phyloP scores from a whole-genome alignment of 2,888 invertebrate species.

The Dasypolia templi region DNA sequence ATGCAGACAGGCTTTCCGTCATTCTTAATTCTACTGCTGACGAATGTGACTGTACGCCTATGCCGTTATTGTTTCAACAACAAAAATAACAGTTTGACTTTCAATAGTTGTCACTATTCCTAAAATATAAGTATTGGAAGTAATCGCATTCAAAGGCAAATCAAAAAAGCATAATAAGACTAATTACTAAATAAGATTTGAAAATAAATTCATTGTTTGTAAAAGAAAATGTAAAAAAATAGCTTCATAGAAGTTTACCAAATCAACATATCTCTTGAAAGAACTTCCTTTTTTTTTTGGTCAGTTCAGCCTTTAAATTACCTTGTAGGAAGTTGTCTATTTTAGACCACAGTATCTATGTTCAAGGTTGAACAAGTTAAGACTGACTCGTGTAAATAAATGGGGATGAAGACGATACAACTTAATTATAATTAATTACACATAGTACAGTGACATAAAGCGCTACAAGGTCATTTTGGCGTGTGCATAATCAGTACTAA shows the following conservation, averaged over 20 bases:
- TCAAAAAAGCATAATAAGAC: conserved; percentile 40
- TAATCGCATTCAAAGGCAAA: background rate
- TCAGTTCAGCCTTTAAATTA: background rate
- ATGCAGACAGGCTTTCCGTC: background rate
- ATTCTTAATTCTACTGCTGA: background rate
- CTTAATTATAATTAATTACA: background rate
- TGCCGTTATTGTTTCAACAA: background rate
- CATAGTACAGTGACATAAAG: background rate
- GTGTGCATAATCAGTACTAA: background rate
- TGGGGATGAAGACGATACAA: background rate
- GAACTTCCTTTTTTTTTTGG: background rate
- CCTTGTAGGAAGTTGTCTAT: background rate
- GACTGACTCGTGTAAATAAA: conserved; percentile 13
- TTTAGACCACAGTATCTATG: background rate
- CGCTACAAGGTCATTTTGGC: background rate
- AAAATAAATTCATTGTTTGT: background rate
- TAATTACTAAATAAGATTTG: conserved; percentile 41
- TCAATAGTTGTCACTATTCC: background rate
- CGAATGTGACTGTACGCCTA: background rate
- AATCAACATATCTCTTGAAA: conserved; percentile 12
- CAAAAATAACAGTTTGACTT: background rate
- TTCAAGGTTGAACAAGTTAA: conserved; percentile 7
- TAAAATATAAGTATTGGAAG: background rate
- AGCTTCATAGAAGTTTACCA: background rate
- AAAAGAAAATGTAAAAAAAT: background rate